phyloP scores from a whole-genome alignment of 2,113 vertebrate genomes.

The Xiphophorus couchianus region DNA sequence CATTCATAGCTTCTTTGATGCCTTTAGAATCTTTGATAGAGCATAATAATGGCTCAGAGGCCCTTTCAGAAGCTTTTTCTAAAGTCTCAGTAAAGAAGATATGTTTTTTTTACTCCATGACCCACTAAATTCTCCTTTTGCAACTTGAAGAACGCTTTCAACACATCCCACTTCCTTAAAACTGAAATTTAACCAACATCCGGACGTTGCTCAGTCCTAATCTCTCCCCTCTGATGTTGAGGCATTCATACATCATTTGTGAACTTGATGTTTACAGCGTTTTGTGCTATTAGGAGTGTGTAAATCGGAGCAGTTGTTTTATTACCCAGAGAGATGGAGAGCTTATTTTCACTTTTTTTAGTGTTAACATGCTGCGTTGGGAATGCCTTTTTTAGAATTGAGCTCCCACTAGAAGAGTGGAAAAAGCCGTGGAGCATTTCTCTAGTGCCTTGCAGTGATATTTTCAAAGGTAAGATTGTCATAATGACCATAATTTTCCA shows the following conservation, averaged over 20 bases:
- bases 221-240: conserved; percentile 6
- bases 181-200: conserved; percentile 42
- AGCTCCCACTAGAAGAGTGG: conserved; percentile 4
- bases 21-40: conserved; percentile 23
- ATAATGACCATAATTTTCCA: not conserved
- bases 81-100: conserved; percentile 10
- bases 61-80: conserved; percentile 30
- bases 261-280: conserved; percentile 50
- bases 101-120: conserved; percentile 17
- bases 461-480: not conserved
- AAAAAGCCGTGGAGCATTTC: conserved; percentile 13
- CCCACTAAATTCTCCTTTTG: conserved; percentile 6
- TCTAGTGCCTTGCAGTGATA: not conserved
- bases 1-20: conserved; percentile 40
- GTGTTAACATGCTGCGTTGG: conserved; percentile 42
- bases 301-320: conserved; percentile 62
- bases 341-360: conserved; percentile 46
- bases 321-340: conserved; percentile 44
- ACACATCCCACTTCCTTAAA: conserved; percentile 25
- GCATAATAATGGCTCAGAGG: conserved; percentile 34
- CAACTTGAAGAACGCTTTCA: conserved; percentile 7
- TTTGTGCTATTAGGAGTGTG: conserved; percentile 55
- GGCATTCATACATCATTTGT: conserved; percentile 45
- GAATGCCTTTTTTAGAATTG: conserved; percentile 17
- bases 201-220: conserved; percentile 28